Percentiles rank a stretch among this genome's conserved stretches.
Conservation (phyloP, 2,888 invertebrate species). For the Ormyrus rosae region DNA sequence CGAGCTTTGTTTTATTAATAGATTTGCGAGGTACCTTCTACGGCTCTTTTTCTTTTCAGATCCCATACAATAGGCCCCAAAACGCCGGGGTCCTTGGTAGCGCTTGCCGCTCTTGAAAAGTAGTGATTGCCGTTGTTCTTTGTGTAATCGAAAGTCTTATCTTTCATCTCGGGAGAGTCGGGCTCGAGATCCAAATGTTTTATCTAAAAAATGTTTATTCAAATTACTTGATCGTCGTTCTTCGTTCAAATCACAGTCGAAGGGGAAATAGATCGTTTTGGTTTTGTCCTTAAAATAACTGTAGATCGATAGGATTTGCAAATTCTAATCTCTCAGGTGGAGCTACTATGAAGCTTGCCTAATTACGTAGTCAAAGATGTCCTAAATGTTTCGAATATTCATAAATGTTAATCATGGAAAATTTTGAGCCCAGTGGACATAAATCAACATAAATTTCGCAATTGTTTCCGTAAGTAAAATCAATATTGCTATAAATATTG, state of each 20-base stretch:
- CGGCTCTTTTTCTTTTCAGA: conserved; percentile 82
- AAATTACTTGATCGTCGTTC: not conserved
- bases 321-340: too few species aligned
- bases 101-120: conserved; percentile 83
- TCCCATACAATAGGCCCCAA: conserved; percentile 91
- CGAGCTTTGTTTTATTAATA: too few species aligned
- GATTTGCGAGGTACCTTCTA: conserved; percentile 36
- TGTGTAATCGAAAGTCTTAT: conserved; percentile 59
- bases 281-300: too few species aligned
- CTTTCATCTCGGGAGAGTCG: conserved; percentile 68
- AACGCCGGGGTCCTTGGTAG: conserved; percentile 85
- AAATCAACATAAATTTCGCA: not conserved
- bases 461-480: too few species aligned
- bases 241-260: too few species aligned
- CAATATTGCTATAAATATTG: not conserved
- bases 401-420: too few species aligned
- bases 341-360: too few species aligned
- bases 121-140: conserved; percentile 69
- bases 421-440: not conserved
- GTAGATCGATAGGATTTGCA: too few species aligned
- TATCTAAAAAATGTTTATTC: conserved; percentile 60
- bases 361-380: too few species aligned
- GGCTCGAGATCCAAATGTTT: conserved; percentile 69
- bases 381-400: too few species aligned
- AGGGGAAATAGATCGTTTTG: too few species aligned